Evolutionary conservation across 2,888 invertebrate genomes (phyloP), one percentile per base, ranked within the genome.

Genomic region (Scaptomyza flava): DNA sequence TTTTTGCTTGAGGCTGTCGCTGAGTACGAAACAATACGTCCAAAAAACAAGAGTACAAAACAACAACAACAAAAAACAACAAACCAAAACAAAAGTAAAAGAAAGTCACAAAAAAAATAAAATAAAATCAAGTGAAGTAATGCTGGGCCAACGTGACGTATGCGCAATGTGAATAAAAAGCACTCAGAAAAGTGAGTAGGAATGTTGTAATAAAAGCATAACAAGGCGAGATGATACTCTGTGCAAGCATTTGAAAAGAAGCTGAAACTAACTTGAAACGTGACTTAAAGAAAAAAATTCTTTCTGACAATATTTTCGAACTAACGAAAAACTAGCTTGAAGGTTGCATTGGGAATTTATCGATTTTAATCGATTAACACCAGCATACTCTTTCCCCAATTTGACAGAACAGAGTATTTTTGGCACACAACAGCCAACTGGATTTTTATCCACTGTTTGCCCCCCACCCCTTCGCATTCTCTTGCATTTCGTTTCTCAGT

Each of bases 1-100:
- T 85, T 88, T 79, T 84, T 75, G 79, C 86, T 89, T 81, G 75
- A 75, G 81, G 79, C 86, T 84, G 81, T 79, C 86, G 85, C 77
- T 77, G 81, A 80, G 82, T 65, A 69, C 72, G 73, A 79, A 87
- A 88, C 81, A 86, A 88, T 88, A 76, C 58, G 57, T 48, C 69
- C 50, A 61, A 38, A 63, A 68, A 68, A 63, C 53, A 53, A 9
- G 23, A 36, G 23, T 23, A 27, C 27, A n/a, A 36, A 56, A 66
- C 27, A 56, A n/a, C 5, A 36, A 36, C 3, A 42, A 23, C 12
- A 50, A 20, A 50, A 12, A 6, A 2, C 52, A 52, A 23, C 9
- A 27, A 31, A 41, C 42, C 53, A 36, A 52, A 61, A 66, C 27
- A 56, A 36, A 60, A 34, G 42, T 45, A 52, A 54, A 68, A 68